Evolutionary conservation across 2,888 invertebrate genomes (phyloP).

Genomic region (Nomada ruficornis): DNA sequence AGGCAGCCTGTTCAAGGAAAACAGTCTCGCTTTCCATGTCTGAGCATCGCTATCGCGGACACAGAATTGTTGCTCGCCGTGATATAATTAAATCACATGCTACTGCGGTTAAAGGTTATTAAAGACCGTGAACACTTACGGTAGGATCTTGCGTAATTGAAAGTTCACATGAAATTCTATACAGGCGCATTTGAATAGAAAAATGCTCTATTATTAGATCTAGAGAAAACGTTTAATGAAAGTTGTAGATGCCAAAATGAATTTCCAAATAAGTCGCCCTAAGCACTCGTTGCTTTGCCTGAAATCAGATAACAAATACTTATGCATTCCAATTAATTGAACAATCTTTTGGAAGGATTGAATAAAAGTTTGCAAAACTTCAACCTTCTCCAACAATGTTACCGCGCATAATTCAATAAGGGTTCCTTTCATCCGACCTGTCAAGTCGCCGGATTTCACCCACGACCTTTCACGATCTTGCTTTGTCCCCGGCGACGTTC

Average conservation of each 20-base stretch:
- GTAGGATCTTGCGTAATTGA: background rate
- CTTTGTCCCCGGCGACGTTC: background rate
- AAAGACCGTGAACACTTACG: background rate
- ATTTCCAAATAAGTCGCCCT: too few relatives aligned
- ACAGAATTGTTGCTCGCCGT: background rate
- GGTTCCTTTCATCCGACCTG: background rate
- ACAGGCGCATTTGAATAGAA: background rate
- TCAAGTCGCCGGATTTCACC: conserved; percentile 33
- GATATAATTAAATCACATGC: background rate
- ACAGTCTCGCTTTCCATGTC: conserved; percentile 10
- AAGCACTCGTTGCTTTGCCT: too few relatives aligned
- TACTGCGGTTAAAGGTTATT: conserved; percentile 1
- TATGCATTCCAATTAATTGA: background rate
- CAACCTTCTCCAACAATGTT: background rate
- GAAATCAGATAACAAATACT: too few relatives aligned
- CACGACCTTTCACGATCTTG: background rate
- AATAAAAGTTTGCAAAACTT: background rate
- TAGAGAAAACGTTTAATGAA: too few relatives aligned
- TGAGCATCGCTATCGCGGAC: background rate
- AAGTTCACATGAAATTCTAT: background rate
- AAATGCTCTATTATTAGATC: too few relatives aligned
- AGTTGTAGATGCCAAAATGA: too few relatives aligned
- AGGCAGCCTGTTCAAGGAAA: conserved; percentile 58
- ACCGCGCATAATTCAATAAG: conserved; percentile 25
- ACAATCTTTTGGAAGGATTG: background rate